These are phyloP conservation scores for Tyria jacobaeae DNA, from an alignment of 2,888 invertebrate species.

Conservation along the genomic window DNA sequence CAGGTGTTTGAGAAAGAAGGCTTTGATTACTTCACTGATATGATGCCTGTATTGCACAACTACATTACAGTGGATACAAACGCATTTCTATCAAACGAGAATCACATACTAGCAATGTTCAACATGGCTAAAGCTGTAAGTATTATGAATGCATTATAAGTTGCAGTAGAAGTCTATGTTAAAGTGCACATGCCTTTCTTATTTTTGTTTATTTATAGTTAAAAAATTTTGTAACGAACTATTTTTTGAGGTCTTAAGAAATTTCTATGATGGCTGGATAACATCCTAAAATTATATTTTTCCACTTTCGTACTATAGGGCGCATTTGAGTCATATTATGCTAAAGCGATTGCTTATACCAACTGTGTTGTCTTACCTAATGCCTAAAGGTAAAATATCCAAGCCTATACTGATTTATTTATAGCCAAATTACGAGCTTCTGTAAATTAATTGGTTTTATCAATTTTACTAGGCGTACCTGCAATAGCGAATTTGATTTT, in stretches of 20 bases:
- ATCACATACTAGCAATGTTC: conserved; percentile 95
- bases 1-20: conserved; percentile 97
- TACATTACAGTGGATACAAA: conserved; percentile 98
- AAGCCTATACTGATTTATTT: background rate
- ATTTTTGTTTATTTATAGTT: too few species aligned
- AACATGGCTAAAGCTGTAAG: conserved; percentile 97
- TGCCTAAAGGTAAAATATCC: too few species aligned
- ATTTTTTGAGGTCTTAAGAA: background rate
- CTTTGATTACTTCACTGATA: conserved; percentile 98
- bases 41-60: conserved; percentile 99
- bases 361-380: background rate
- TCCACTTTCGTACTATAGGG: background rate
- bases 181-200: too few species aligned
- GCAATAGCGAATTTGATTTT: background rate
- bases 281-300: too few species aligned
- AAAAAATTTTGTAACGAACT: too few species aligned
- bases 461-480: too few species aligned
- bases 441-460: too few species aligned
- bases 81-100: conserved; percentile 96
- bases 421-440: background rate
- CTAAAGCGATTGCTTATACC: background rate
- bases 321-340: background rate
- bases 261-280: background rate
- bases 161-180: too few species aligned
- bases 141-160: conserved; percentile 25